Base-by-base conservation (phyloP, 2,113 vertebrate genomes). In the Stercorarius parasiticus region DNA sequence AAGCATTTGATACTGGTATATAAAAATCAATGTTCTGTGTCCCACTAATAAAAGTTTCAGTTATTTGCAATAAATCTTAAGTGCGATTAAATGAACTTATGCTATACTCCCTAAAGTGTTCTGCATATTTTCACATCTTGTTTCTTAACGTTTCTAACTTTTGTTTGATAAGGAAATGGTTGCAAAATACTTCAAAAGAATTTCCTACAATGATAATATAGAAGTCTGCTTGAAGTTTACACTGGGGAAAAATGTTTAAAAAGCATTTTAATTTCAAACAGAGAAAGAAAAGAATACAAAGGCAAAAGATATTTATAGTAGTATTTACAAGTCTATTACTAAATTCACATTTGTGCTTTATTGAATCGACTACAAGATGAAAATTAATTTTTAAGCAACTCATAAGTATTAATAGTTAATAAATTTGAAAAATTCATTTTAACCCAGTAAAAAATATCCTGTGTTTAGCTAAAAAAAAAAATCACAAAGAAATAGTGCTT, bases 281-380 rank as follows among this genome's bases (percentile, higher is more conserved):
- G 50, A 82, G 16, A 45, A 65, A 86, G 14, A 55, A 64, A 32
- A 79, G 20, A 61, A 56, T 42, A 84, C 4, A 78, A 92, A 58
- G 7, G 0, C 1, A 53, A 40, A 77, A 90, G 5, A 9, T 58
- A 81, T 45, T 62, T 77, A 77, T 82, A 78, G 43, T 52, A 49
- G 17, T 94, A 96, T 95, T 93, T 96, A 97, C 89, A 96, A 36
- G 47, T 16, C 50, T 45, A 12, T 52, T 52, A 78, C 65, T 84
- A 91, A 93, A 90, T 74, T 91, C 59, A 88, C 50, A 93, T 70
- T 95, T 8, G 4, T 4, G 13, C 13, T 59, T 84, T 58, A 72
- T 4, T 52, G 14, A 91, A 74, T 38, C 22, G 87, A 67, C 19
- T 43, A 59, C n/a, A 82, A 9, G 20, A 67, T 19, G 26, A 62